These are phyloP conservation scores for Dermatophagoides farinae DNA, from an alignment of 1,140 invertebrate species.

Conservation along the genomic window DNA sequence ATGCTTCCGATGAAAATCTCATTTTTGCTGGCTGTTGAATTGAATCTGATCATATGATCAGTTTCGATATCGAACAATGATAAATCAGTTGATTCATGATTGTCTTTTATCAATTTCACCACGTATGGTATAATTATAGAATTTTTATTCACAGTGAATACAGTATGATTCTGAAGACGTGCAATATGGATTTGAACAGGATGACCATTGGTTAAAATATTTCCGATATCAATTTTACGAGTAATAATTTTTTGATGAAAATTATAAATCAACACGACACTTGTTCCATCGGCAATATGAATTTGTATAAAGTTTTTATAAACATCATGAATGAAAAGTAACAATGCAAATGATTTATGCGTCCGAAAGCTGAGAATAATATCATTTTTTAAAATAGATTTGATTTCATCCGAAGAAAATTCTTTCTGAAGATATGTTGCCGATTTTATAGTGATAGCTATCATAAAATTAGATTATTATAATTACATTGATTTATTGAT, in stretches of 20 bases:
- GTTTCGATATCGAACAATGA: slow-evolving; percentile 20
- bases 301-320: slow-evolving; percentile 81
- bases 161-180: slow-evolving; percentile 42
- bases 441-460: slow-evolving; percentile 56
- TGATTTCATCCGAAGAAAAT: slow-evolving; percentile 36
- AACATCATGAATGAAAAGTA: slow-evolving; percentile 77
- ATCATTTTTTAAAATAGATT: slow-evolving; percentile 45
- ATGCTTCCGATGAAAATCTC: slow-evolving; percentile 72
- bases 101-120: slow-evolving; percentile 39
- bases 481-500: neutral
- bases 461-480: slow-evolving; percentile 6
- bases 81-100: slow-evolving; percentile 15
- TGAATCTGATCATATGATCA: slow-evolving; percentile 62
- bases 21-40: slow-evolving; percentile 60
- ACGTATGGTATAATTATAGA: slow-evolving; percentile 46
- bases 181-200: slow-evolving; percentile 65
- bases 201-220: slow-evolving; percentile 47
- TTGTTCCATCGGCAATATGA: slow-evolving; percentile 49
- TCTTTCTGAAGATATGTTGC: slow-evolving; percentile 52
- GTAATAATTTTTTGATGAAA: slow-evolving; percentile 53
- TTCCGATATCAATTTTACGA: slow-evolving; percentile 37
- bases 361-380: slow-evolving; percentile 68
- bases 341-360: slow-evolving; percentile 48
- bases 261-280: slow-evolving; percentile 63
- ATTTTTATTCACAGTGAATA: slow-evolving; percentile 58